Evolutionary conservation across 2,888 invertebrate genomes (phyloP), one percentile per base, ranked within the genome.

Genomic region (Ceratothoa steindachneri): DNA sequence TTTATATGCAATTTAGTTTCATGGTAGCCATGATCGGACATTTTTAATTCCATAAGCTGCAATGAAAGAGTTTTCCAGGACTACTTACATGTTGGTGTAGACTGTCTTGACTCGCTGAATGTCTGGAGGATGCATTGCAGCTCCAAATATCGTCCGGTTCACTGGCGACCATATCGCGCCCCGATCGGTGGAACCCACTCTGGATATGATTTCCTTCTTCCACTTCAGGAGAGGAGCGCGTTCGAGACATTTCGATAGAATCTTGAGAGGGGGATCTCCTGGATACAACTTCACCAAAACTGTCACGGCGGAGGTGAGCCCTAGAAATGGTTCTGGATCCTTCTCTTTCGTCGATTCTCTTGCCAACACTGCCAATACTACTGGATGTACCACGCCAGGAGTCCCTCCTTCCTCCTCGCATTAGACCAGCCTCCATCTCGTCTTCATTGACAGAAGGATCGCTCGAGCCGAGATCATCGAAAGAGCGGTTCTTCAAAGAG

Each of bases 271-370:
- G 77, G 0, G 77, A 77, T n/a, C 77, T 60, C 12, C 77, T 66
- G 2, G 75, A 75, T 29, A 75, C 75, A 9, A 77, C 77, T 64
- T 77, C 77, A 1, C 77, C 77, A 51, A 77, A 77, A 55, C 77
- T 77, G 69, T 77, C 77, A 7, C 77, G 55, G n/a, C 77, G 55
- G 12, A 77, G 66, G 30, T 72, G 70, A 3, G 77, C 72, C 7
- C 77, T 60, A 12, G 77, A 77, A 66, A 77, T 77, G 51, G 74
- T 77, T 27, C 77, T 52, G 9, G 73, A 41, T 3, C 60, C 22
- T n/a, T 77, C 77, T n/a, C 77, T 55, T 1, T 75, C 77, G 9
- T 72, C 72, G 24, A 66, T 51, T 41, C 71, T 65, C 41, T 30
- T 71, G 19, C 71, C 19, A n/a, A n/a, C n/a, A 15, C 5, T 52